phyloP scores from a whole-genome alignment of 2,888 invertebrate species.

The Oligia latruncula region DNA sequence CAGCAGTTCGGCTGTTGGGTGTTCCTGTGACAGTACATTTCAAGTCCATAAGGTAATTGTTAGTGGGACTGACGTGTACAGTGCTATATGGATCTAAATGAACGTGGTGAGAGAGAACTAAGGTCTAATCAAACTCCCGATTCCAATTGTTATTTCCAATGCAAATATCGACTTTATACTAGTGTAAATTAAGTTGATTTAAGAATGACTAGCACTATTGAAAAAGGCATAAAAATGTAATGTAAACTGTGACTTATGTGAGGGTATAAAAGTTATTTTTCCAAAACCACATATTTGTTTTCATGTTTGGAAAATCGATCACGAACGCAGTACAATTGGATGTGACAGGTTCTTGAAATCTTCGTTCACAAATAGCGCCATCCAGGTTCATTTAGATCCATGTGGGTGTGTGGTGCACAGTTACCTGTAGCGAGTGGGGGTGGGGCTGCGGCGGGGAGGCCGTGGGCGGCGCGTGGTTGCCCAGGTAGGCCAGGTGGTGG shows the following conservation, averaged over 20 bases:
- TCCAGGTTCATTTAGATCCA: slow-evolving; percentile 17
- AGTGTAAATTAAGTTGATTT: neutral
- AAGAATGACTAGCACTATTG: neutral
- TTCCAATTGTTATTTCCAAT: neutral
- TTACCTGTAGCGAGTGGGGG: slow-evolving; percentile 81
- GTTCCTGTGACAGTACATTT: neutral
- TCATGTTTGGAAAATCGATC: neutral
- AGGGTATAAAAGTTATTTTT: neutral
- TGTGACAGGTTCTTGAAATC: neutral
- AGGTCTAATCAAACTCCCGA: neutral
- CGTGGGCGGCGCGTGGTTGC: slow-evolving; percentile 86
- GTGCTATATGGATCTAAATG: slow-evolving; percentile 23
- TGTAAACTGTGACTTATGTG: neutral
- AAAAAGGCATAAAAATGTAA: neutral
- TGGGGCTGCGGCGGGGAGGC: slow-evolving; percentile 84
- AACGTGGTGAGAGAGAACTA: slow-evolving; percentile 2
- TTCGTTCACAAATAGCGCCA: neutral
- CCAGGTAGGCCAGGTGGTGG: slow-evolving; percentile 86
- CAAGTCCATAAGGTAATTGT: neutral
- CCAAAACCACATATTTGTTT: neutral
- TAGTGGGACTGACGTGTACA: slow-evolving; percentile 4
- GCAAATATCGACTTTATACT: neutral
- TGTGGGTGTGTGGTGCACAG: neutral
- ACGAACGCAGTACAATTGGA: neutral
- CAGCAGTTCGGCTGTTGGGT: neutral